These are phyloP conservation scores for Oscheius sp. DNA, from an alignment of 2,888 invertebrate species.

Conservation along the genomic window DNA sequence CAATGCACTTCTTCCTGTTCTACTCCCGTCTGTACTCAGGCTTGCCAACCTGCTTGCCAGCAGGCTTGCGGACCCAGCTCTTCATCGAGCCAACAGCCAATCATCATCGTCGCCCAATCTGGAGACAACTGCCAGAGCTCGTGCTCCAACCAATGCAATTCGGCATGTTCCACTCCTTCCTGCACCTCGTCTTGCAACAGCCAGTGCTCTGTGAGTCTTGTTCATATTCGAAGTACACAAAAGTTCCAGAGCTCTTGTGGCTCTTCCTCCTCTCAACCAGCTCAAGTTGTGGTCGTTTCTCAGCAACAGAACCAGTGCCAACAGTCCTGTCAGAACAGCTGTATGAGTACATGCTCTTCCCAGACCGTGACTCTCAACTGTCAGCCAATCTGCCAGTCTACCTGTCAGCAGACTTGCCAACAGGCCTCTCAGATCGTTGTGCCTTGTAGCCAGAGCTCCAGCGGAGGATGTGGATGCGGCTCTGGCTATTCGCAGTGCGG, in stretches of 20 bases:
- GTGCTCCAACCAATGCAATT: conserved; percentile 60
- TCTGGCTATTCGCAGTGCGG: too few relatives aligned
- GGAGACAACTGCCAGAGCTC: conserved; percentile 57
- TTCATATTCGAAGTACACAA: neutral
- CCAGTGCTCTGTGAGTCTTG: conserved; percentile 52
- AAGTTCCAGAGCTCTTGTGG: conserved; percentile 11
- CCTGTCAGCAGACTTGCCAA: conserved; percentile 63
- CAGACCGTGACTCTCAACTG: conserved; percentile 54
- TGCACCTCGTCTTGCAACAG: conserved; percentile 51
- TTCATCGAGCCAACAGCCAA: conserved; percentile 40
- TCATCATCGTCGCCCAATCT: conserved; percentile 54
- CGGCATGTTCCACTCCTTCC: conserved; percentile 52
- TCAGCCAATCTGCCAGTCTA: conserved; percentile 56
- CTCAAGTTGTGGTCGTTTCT: conserved; percentile 54
- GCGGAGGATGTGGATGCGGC: too few relatives aligned
- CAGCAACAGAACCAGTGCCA: conserved; percentile 54
- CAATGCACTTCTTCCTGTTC: conserved; percentile 55
- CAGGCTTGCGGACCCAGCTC: conserved; percentile 47
- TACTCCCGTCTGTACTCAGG: conserved; percentile 49
- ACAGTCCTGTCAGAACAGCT: conserved; percentile 55
- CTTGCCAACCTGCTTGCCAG: conserved; percentile 59
- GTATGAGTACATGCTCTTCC: conserved; percentile 58
- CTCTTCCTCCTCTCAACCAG: conserved; percentile 9
- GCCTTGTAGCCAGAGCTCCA: conserved; percentile 7
- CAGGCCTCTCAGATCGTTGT: conserved; percentile 61